Base-by-base conservation (phyloP, 2,113 vertebrate species). In the Pungitius pungitius region DNA sequence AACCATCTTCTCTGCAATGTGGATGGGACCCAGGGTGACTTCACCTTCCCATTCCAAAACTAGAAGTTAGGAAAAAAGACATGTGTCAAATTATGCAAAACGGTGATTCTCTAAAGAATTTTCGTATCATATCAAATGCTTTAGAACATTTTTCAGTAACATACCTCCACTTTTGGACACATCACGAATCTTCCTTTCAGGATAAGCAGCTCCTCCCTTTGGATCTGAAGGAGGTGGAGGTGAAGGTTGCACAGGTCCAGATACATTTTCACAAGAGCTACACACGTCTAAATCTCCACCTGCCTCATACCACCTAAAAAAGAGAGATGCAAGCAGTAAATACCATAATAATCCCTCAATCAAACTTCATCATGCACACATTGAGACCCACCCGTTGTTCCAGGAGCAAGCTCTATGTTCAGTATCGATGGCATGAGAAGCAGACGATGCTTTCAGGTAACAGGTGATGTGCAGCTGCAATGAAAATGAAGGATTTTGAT, bases 381-480 rank as follows among this genome's bases (percentile, higher is more conserved):
- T 1, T 0, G 42, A 80, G n/a, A 83, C 88, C 88, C 35, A 92
- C 89, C 61, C 79, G n/a, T 8, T 42, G 0, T 14, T 15, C 57
- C 84, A 93, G 61, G 90, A 92, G 54, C 93, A 94, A 18, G 94
- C 91, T 83, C 87, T 90, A 30, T 89, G 66, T 1, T 20, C 30
- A 8, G 0, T 2, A 20, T 90, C 80, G 24, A 87, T 51, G 2
- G 0, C 0, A 26, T 45, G 1, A 1, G 37, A 10, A 35, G 73
- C 2, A 2, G 84, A 77, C 37, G 90, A 75, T 58, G 92, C 93
- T 76, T 49, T 86, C 78, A 94, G 65, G 13, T 78, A 26, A 72
- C 94, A 94, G 26, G 91, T 92, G 58, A 94, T 85, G 74, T 91
- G 94, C 47, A 93, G 26, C 93, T 93, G 56, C 61, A 22, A 4